Conservation (phyloP, 2,797 vertebrate genomes). For the Betta splendens region DNA sequence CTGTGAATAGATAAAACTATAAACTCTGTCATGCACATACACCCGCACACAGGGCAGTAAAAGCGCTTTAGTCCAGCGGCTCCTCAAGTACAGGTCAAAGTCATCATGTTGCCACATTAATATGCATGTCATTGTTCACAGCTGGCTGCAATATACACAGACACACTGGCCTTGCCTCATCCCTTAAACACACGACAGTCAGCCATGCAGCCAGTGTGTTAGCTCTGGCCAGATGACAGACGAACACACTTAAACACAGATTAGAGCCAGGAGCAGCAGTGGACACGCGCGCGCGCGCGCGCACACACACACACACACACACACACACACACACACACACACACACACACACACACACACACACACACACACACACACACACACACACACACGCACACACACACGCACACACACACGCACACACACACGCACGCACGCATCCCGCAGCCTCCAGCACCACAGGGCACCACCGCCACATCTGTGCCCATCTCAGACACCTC, state of each 20-base stretch:
- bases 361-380: conserved; percentile 17
- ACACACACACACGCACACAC: conserved; percentile 25
- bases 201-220: conserved; percentile 55
- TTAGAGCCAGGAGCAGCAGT: conserved; percentile 59
- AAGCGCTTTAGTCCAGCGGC: conserved; percentile 57
- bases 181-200: conserved; percentile 51
- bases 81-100: conserved; percentile 68
- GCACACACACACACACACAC: conserved; percentile 21
- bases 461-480: conserved; percentile 79
- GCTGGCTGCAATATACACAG: conserved; percentile 63
- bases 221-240: conserved; percentile 67
- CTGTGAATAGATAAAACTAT: conserved; percentile 63
- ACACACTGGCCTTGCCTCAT: conserved; percentile 32
- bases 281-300: conserved; percentile 37
- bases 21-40: conserved; percentile 64
- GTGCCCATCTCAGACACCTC: conserved; percentile 80
- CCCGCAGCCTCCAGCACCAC: conserved; percentile 71
- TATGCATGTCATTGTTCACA: conserved; percentile 70
- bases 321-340: conserved; percentile 23
- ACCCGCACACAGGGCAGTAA: conserved; percentile 54
- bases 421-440: conserved; percentile 47
- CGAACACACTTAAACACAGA: conserved; percentile 74
- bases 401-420: conserved; percentile 20
- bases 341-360: conserved; percentile 44
- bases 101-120: conserved; percentile 69